Base-by-base conservation (phyloP, 2,888 invertebrate genomes). In the Fragum whitleyi region DNA sequence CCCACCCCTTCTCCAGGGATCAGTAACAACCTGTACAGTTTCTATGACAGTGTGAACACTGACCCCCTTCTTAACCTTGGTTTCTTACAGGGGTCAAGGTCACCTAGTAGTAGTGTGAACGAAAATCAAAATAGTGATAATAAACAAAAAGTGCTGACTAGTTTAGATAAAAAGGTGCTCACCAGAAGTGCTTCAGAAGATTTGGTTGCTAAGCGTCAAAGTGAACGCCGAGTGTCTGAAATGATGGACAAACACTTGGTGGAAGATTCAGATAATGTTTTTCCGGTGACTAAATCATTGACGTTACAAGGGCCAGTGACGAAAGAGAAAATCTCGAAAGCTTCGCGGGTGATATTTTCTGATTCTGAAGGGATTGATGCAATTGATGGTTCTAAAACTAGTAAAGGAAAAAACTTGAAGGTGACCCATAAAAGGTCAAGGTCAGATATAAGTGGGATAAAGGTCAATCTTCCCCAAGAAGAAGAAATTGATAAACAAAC, bases 61-160 rank as follows among this genome's bases (percentile, higher is more conserved):
- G 92, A 91, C 53, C 91, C 91, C 3, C 75, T 91, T 16, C 73
- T 86, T 32, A 89, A 88, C 73, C 67, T 88, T 42, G 90, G 88
- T 21, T 87, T 89, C 29, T 62, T 81, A 65, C 72, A 85, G 55
- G 79, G 77, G 7, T 74, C 73, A 55, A 79, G 55, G 23, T 70
- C 77, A 57, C 62, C 78, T 11, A 81, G 29, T 26, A 32, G 55
- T 19, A 71, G 57, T 57, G 71, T 53, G 11, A 57, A 36, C 7
- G 39, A 71, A 57, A 55, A 29, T 47, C 47, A 53, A 53, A 29
- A 53, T 26, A 42, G 23, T 26, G 26, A 65, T 65, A 65, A 14
- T 42, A 62, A 32, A 67, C 51, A 32, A 53, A 29, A 67, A 26
- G 68, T 6, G 47, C 42, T 36, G 7, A 71, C 23, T 68, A 70